Percentiles rank a stretch among this genome's conserved stretches.
Evolutionary conservation across 2,797 vertebrate species (phyloP).

Genomic region (Mastacembelus armatus): DNA sequence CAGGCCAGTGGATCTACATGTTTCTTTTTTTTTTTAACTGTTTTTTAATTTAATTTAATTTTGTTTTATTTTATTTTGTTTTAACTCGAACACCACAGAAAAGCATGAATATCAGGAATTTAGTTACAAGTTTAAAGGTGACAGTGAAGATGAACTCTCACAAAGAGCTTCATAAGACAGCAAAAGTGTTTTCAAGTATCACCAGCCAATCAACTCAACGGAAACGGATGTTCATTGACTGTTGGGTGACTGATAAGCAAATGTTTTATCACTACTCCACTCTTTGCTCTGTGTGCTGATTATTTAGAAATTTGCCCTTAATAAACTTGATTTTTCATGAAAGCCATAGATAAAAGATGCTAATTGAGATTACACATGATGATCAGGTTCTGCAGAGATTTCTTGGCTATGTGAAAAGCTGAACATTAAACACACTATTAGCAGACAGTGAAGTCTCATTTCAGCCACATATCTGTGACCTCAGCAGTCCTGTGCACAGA

Average conservation of each 20-base stretch:
- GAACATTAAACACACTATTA: too few relatives aligned
- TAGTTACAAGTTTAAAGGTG: not conserved
- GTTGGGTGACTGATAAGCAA: not conserved
- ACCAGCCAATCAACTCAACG: not conserved
- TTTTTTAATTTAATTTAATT: slow-evolving; percentile 14
- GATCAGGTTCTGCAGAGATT: too few relatives aligned
- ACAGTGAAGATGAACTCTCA: too few relatives aligned
- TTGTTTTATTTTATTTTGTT: not conserved
- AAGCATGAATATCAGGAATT: not conserved
- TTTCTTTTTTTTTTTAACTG: slow-evolving; percentile 15
- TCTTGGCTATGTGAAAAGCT: too few relatives aligned
- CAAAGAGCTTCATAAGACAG: too few relatives aligned
- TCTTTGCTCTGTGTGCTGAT: not conserved
- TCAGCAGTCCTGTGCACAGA: too few relatives aligned
- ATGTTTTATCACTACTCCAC: not conserved
- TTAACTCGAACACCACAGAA: not conserved
- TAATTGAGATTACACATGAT: too few relatives aligned
- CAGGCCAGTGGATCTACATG: slow-evolving; percentile 14
- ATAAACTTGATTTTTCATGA: too few relatives aligned
- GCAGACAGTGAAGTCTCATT: too few relatives aligned
- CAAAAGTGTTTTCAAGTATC: not conserved
- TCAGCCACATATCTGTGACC: too few relatives aligned
- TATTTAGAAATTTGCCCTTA: slow-evolving; percentile 5
- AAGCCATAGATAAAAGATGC: too few relatives aligned
- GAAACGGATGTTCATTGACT: not conserved